Conservation (phyloP, 2,797 vertebrate genomes). For the Ctenopoma kingsleyae region DNA sequence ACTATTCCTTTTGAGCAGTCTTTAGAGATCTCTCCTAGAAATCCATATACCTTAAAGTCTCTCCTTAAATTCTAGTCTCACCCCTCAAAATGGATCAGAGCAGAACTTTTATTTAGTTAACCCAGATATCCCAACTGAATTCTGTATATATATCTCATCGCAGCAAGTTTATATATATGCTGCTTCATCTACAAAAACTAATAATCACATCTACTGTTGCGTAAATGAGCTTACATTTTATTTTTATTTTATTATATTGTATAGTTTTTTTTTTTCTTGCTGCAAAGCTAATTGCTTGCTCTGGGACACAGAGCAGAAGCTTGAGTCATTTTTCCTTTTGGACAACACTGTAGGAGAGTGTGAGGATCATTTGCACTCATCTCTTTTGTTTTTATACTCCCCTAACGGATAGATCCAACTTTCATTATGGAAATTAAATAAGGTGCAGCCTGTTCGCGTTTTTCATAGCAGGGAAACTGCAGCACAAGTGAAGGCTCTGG, state of each 20-base stretch:
- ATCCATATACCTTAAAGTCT: too few species aligned
- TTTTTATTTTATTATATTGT: too few species aligned
- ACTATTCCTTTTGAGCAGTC: too few species aligned
- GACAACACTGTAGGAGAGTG: conserved; percentile 18
- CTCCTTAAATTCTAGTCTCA: too few species aligned
- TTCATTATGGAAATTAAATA: conserved; percentile 60
- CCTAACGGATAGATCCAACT: conserved; percentile 55
- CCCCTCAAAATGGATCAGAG: too few species aligned
- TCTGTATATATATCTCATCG: too few species aligned
- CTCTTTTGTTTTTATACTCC: conserved; percentile 43
- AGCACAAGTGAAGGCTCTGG: not conserved
- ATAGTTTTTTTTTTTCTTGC: not conserved
- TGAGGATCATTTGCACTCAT: conserved; percentile 54
- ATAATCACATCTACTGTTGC: not conserved
- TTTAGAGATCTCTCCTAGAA: too few species aligned
- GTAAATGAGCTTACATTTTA: not conserved
- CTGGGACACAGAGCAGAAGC: not conserved
- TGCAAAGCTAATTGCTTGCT: conserved; percentile 27
- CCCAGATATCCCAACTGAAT: too few species aligned
- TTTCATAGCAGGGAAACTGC: conserved; percentile 27
- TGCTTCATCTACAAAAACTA: not conserved
- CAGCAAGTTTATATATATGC: too few species aligned
- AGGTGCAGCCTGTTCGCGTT: conserved; percentile 42
- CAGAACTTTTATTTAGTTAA: too few species aligned
- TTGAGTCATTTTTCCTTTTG: conserved; percentile 29